Evolutionary conservation across 2,797 vertebrate genomes (phyloP), one percentile per base, ranked within the genome.

Genomic region (Menidia menidia): DNA sequence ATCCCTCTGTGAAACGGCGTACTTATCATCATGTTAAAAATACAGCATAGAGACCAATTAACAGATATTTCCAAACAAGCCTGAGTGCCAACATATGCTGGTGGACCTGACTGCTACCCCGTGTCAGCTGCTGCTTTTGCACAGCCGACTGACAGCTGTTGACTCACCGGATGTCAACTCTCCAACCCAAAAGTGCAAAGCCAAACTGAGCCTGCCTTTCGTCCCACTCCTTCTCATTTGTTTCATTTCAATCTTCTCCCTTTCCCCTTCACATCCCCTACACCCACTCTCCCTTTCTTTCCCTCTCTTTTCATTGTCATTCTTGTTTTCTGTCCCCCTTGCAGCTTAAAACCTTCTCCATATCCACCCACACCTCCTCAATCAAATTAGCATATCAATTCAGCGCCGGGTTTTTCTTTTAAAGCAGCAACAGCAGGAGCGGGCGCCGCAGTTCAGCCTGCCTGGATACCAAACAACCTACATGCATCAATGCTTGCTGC

Each of bases 351-450:
- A 81, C 77, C 78, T 67, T 87, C 91, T 90, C 90, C 77, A 83
- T 87, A 89, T 92, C 92, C 92, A 83, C 93, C 93, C 88, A 91
- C 92, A 80, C 64, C 74, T 86, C 81, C 81, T 86, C 88, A 84
- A 87, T 92, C 81, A 89, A 89, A 94, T 94, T 93, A 92, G 87
- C 90, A 92, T 92, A 90, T 93, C 87, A 92, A 89, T 91, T 90
- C 84, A 86, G 88, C 75, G 67, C 74, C 73, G 69, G 66, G 50
- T 82, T 64, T 71, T 78, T 76, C 70, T 84, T 80, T 82, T 73
- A 68, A 80, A 86, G 61, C 74, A 81, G 75, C 58, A 76, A 56
- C 45, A 78, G 80, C 86, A 67, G 77, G 56, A 84, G 71, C 64
- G 65, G 64, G 56, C 63, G 81, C 69, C 74, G 75, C 71, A 72